These are phyloP conservation scores for Notarius quadriscutis DNA, from an alignment of 2,113 vertebrate species.

Conservation along the genomic window DNA sequence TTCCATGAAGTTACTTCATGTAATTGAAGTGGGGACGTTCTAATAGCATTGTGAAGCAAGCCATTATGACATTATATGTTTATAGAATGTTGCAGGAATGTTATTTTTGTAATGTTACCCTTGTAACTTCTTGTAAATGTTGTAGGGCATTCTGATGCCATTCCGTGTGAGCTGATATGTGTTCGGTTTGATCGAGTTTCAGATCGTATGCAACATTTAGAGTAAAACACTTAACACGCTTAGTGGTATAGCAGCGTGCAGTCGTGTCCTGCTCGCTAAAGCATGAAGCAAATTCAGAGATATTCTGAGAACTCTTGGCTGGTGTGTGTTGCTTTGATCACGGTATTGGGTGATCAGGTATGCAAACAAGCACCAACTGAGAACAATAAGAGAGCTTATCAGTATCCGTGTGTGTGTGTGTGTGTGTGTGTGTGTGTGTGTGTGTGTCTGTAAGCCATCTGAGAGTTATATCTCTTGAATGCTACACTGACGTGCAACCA, in stretches of 20 bases:
- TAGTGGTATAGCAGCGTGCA: neutral
- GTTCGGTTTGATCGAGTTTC: neutral
- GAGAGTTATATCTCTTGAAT: constrained; percentile 23
- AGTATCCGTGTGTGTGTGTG: constrained; percentile 45
- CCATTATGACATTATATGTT: neutral
- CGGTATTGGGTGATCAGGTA: constrained; percentile 23
- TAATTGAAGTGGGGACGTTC: neutral
- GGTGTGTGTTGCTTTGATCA: constrained; percentile 24
- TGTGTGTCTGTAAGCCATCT: neutral
- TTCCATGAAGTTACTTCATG: neutral
- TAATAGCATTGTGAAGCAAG: neutral
- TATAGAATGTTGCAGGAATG: neutral
- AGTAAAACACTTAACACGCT: neutral
- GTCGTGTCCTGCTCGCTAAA: constrained; percentile 7
- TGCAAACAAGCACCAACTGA: constrained; percentile 15
- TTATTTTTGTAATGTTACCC: neutral
- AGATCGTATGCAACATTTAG: constrained; percentile 2
- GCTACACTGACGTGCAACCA: constrained; percentile 28
- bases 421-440: constrained; percentile 45
- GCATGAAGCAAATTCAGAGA: constrained; percentile 11
- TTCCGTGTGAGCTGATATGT: neutral
- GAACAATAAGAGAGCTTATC: constrained; percentile 7
- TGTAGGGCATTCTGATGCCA: neutral
- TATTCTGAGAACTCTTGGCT: neutral
- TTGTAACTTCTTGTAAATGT: neutral